Evolutionary conservation across 2,797 vertebrate species (phyloP).

Genomic region (Schizothorax lantsangensis): DNA sequence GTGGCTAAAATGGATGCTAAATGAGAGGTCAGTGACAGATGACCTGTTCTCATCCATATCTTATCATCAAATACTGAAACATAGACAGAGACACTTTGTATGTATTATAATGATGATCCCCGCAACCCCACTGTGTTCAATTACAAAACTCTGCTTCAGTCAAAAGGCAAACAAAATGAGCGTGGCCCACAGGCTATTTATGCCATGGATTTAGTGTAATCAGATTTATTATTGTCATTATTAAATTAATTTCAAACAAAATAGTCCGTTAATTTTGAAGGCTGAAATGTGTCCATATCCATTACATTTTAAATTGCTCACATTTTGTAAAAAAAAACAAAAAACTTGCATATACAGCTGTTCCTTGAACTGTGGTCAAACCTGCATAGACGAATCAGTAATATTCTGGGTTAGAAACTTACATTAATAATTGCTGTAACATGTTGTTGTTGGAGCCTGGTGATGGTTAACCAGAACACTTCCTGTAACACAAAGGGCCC

Average conservation of each 20-base stretch:
- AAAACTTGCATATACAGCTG: neutral
- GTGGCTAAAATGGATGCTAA: neutral
- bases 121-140: neutral
- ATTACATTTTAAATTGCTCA: neutral
- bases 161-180: neutral
- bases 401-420: neutral
- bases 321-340: neutral
- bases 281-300: neutral
- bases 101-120: neutral
- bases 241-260: conserved; percentile 14
- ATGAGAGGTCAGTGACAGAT: conserved; percentile 14
- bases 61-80: conserved; percentile 4
- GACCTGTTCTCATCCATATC: neutral
- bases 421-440: neutral
- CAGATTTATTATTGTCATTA: conserved; percentile 13
- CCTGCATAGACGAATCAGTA: neutral
- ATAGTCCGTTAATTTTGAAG: neutral
- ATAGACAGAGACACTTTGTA: neutral
- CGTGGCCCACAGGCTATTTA: neutral
- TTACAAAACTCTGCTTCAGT: neutral
- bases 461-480: neutral
- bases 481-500: neutral
- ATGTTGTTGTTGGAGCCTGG: neutral
- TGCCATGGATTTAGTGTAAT: neutral
- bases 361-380: neutral